Evolutionary conservation across 2,797 vertebrate species (phyloP), one percentile per base, ranked within the genome.

Genomic region (Centroberyx gerrardi): DNA sequence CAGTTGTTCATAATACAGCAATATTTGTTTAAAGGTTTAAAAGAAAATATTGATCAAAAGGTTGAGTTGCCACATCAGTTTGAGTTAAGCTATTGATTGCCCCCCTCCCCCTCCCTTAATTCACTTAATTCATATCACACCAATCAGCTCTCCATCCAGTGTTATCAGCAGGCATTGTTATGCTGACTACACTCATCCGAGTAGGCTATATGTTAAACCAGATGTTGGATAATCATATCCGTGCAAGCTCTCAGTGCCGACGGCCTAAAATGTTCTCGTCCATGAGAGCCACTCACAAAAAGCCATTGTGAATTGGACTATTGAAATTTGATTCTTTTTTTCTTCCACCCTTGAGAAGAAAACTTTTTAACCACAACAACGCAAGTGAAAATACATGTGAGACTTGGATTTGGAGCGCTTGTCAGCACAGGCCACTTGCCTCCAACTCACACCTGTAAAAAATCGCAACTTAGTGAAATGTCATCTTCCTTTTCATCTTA

Each of bases 261-360:
- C 63, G 61, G 33, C 15, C 71, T 73, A 49, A 46, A 66, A 56
- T 72, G 70, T 14, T 68, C 62, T 85, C 49, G 22, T 62, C 68
- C 54, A 59, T 68, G 58, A 82, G 76, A 81, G 70, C 51, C 70
- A 46, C 72, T 77, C 68, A 89, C 83, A 91, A 91, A 88, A 92
- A 78, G 73, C 74, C 80, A 75, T 86, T 92, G 88, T 90, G 46
- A 31, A 69, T 72, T 67, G 76, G 72, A 72, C 64, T 76, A 64
- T 5, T 91, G 91, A 90, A 91, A 91, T 83, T 22, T 22, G 92
- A 92, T 78, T 75, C 78, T 72, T 46, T 67, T 74, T 49, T 73
- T 67, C 58, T 27, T 14, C 7, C 38, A 70, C 52, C 58, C 52
- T 49, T 53, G 38, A 80, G 66, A 75, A 74, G 59, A 29, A 68